Evolutionary conservation across 2,797 vertebrate genomes (phyloP).

Genomic region (Rachycentron canadum): DNA sequence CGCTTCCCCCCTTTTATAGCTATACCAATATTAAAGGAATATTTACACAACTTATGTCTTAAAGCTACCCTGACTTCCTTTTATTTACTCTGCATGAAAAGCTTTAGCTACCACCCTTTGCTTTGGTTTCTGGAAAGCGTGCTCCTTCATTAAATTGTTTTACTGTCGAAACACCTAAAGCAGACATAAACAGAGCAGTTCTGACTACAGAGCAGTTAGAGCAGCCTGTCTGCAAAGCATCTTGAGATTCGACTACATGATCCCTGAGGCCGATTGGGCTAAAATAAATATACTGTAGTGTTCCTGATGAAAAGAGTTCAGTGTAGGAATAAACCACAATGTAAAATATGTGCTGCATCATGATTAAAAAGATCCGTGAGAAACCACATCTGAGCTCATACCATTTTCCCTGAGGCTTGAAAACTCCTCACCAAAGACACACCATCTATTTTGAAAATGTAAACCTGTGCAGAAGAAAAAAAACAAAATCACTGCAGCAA

Average conservation of each 20-base stretch:
- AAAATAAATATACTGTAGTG: slow-evolving; percentile 12
- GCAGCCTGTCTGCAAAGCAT: slow-evolving; percentile 41
- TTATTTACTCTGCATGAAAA: slow-evolving; percentile 48
- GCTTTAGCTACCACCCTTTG: slow-evolving; percentile 51
- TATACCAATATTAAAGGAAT: slow-evolving; percentile 42
- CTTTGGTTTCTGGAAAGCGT: slow-evolving; percentile 39
- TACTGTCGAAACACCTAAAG: slow-evolving; percentile 55
- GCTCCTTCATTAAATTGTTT: slow-evolving; percentile 35
- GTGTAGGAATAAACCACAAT: background rate
- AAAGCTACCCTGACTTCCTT: slow-evolving; percentile 27
- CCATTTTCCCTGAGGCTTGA: slow-evolving; percentile 98
- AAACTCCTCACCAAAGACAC: slow-evolving; percentile 93
- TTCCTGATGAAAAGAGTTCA: slow-evolving; percentile 25
- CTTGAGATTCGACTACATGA: slow-evolving; percentile 24
- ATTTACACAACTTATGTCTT: slow-evolving; percentile 47
- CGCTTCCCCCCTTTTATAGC: slow-evolving; percentile 39
- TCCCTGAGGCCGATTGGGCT: slow-evolving; percentile 20
- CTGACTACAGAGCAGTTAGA: slow-evolving; percentile 56
- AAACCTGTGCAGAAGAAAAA: slow-evolving; percentile 87
- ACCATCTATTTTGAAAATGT: slow-evolving; percentile 96
- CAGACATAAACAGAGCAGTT: slow-evolving; percentile 64
- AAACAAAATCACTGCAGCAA: slow-evolving; percentile 39
- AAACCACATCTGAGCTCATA: slow-evolving; percentile 76
- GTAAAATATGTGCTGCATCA: slow-evolving; percentile 12
- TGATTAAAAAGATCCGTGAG: slow-evolving; percentile 32